Percentiles rank a stretch among this genome's conserved stretches.
phyloP scores from a whole-genome alignment of 2,113 vertebrate genomes.

The Ochotona princeps region DNA sequence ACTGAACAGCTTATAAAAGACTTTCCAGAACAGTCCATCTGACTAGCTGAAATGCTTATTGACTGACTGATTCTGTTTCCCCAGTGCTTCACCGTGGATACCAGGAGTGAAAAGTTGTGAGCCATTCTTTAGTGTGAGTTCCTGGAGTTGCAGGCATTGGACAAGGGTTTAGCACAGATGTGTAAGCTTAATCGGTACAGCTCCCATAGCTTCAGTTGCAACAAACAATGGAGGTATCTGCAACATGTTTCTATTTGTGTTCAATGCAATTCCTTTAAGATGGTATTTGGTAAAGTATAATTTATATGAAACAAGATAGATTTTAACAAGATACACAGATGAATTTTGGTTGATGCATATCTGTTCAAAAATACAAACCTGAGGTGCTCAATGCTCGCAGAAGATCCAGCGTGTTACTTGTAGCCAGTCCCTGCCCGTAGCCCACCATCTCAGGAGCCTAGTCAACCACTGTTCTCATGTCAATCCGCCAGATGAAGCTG shows the following conservation, averaged over 20 bases:
- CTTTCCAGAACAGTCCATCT: not conserved
- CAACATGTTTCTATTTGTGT: not conserved
- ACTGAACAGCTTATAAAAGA: not conserved
- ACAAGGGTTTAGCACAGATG: not conserved
- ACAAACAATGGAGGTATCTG: not conserved
- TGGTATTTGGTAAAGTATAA: not conserved
- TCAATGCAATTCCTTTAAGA: not conserved
- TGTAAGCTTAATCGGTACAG: not conserved
- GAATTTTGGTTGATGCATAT: not conserved
- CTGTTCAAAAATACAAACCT: not conserved
- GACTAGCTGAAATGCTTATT: not conserved
- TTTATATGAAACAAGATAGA: not conserved
- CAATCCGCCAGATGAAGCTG: not conserved
- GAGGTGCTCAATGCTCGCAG: not conserved
- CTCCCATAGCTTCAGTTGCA: not conserved
- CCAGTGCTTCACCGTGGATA: not conserved
- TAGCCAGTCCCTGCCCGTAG: not conserved
- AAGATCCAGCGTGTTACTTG: not conserved
- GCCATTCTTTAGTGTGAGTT: not conserved
- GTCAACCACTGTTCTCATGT: not conserved
- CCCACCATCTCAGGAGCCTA: not conserved
- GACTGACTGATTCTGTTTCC: not conserved
- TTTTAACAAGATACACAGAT: not conserved
- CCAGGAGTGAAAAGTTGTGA: not conserved
- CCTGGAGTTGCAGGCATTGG: not conserved